Evolutionary conservation across 1,140 invertebrate genomes (phyloP), one percentile per base, ranked within the genome.

Genomic region (Diprion similis): DNA sequence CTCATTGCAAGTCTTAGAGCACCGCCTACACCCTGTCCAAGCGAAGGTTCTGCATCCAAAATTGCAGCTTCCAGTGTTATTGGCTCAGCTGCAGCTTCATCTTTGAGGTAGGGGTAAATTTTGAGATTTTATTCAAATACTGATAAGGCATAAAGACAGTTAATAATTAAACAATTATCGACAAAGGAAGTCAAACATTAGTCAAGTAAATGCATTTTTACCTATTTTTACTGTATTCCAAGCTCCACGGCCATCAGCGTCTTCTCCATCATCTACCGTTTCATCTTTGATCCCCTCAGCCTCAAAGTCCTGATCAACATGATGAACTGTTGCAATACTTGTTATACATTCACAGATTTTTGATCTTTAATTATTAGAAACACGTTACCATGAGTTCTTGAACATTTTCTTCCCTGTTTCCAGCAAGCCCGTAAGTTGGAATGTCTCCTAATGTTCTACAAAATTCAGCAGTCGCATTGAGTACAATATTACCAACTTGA

Each of bases 391-490:
- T 92, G 72, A 96, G 90, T 82, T 97, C 94, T 67, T 96, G 94
- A 71, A 92, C 89, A 85, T 93, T 92, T 87, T 95, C 95, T 82
- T 96, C 95, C 75, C 96, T 89, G 87, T 97, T 97, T 51, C 96
- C 95, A 67, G 96, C 92, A 82, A 95, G 91, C 15, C 96, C 95
- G 86, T 97, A 96, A 0, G 95, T 98, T 51, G 97, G 97, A 81
- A 98, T 98, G 85, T 99, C 97, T 24, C 98, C 97, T 3, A 99
- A 89, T 59, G 96, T 97, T 77, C 98, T 91, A 86, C 98, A 99
- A 89, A 99, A 99, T 89, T 99, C 98, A 0, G 97, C 97, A 0
- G 97, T 99, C 13, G 96, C 93, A 89, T 99, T 98, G 46, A 99
- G 87, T 46, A 96, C 91, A 78, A 99, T 98, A 75, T 90, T 90